Base-by-base conservation (phyloP, 64 coral and sea anemone genomes). In the Dendrophyllia cribrosa region DNA sequence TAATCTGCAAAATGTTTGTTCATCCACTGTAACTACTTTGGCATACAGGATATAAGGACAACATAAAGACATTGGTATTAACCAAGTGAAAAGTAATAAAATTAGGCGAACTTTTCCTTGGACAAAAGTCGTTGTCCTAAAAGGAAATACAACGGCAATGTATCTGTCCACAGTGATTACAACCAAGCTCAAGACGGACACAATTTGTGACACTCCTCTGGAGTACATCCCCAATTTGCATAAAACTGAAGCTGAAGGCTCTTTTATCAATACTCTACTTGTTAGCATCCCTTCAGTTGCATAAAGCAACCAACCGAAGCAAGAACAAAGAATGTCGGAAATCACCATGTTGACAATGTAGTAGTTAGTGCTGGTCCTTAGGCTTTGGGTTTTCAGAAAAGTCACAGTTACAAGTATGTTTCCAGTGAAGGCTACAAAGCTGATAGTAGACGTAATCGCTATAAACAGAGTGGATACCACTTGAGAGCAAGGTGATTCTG, bases 341-440 rank as follows among this genome's bases (percentile, higher is more conserved):
- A 82, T 17, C 0, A 59, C 79, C 79, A 82, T 82, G 79, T 64
- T 82, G 43, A 82, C 59, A 9, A 43, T 43, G 25, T 62, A 65
- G 43, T 65, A 82, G 34, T 82, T 82, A 7, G 59, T 65, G 23
- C 77, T 79, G 22, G 77, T 79, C 34, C 77, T 44, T 1, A 79
- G 53, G 20, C 11, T 17, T 13, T 52, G 50, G 3, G 52, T 61
- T 34, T 15, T 59, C 4, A 14, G 6, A 3, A 79, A n/a, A 1
- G 52, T 10, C 2, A 20, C 16, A 17, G 17, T 64, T 16, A 65
- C 24, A 0, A 65, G 24, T 19, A 47, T 46, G 43, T 82, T 82
- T 8, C 79, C 79, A 8, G 13, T 46, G 25, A 82, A 47, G 4
- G 59, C 58, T 34, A 56, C 59, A 19, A 65, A 19, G 16, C 58